These are phyloP conservation scores for Catharus fuscescens DNA, from an alignment of 2,113 vertebrate species.

Conservation along the genomic window DNA sequence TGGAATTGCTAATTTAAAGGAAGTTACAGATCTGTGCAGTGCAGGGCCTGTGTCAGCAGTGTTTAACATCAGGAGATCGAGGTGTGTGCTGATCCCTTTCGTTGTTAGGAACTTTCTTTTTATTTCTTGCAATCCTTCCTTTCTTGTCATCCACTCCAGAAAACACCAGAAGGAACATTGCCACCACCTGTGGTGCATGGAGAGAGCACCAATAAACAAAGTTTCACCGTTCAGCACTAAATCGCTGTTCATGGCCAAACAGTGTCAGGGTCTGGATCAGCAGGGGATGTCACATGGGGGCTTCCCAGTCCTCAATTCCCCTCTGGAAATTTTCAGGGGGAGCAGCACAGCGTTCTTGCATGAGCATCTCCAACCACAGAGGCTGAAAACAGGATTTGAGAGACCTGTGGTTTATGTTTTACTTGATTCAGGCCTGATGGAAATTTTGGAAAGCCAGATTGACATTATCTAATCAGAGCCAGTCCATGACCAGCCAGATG, in stretches of 20 bases:
- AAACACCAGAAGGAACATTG: neutral
- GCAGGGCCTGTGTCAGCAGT: constrained; percentile 56
- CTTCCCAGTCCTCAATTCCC: neutral
- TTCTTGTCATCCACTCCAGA: neutral
- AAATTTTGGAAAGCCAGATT: neutral
- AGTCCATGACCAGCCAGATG: neutral
- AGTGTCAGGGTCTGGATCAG: neutral
- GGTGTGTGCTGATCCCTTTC: neutral
- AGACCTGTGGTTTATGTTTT: neutral
- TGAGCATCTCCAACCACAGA: neutral
- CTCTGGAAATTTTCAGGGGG: neutral
- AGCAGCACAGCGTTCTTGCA: neutral
- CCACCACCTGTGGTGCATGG: neutral
- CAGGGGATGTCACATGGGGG: accelerated
- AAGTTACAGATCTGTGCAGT: constrained; percentile 23
- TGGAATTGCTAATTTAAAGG: constrained; percentile 68
- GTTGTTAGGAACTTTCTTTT: neutral
- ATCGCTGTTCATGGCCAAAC: neutral
- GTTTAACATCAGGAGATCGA: constrained; percentile 33
- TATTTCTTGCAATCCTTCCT: neutral
- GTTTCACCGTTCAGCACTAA: neutral
- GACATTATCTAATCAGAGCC: neutral
- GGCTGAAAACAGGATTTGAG: neutral
- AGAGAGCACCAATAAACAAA: neutral
- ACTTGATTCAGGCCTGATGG: neutral